Evolutionary conservation across 2,797 vertebrate genomes (phyloP).

Genomic region (Melanotaenia nigrans): DNA sequence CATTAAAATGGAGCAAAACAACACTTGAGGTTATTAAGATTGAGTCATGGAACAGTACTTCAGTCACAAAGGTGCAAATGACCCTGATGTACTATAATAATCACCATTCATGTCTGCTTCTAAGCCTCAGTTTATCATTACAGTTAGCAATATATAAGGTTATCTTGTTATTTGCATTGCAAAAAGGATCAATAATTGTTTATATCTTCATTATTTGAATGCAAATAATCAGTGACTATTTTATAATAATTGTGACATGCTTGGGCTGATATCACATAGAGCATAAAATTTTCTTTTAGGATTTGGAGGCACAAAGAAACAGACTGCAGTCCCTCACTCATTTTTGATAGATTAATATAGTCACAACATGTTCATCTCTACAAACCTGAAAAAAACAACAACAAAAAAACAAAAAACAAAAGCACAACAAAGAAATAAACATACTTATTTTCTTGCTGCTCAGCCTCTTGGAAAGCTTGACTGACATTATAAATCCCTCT

Average conservation of each 20-base stretch:
- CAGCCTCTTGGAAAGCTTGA: constrained; percentile 55
- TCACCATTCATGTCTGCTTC: neutral
- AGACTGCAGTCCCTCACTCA: neutral
- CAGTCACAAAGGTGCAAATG: neutral
- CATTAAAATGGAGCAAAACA: neutral
- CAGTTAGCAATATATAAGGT: neutral
- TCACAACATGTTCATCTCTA: neutral
- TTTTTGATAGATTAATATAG: neutral
- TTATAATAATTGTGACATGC: neutral
- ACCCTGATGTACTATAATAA: neutral
- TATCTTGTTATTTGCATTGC: neutral
- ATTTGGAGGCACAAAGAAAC: neutral
- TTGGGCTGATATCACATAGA: neutral
- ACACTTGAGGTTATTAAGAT: no score
- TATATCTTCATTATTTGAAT: neutral
- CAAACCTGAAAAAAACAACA: neutral
- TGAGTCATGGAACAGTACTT: neutral
- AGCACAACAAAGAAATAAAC: constrained; percentile 34
- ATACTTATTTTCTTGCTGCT: constrained; percentile 78
- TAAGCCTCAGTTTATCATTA: no score
- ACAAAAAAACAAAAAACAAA: no score
- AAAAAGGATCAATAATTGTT: neutral
- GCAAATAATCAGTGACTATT: neutral
- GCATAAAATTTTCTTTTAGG: neutral
- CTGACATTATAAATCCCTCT: constrained; percentile 66